Conservation (phyloP, 2,113 vertebrate species). For the Heterocephalus glaber region DNA sequence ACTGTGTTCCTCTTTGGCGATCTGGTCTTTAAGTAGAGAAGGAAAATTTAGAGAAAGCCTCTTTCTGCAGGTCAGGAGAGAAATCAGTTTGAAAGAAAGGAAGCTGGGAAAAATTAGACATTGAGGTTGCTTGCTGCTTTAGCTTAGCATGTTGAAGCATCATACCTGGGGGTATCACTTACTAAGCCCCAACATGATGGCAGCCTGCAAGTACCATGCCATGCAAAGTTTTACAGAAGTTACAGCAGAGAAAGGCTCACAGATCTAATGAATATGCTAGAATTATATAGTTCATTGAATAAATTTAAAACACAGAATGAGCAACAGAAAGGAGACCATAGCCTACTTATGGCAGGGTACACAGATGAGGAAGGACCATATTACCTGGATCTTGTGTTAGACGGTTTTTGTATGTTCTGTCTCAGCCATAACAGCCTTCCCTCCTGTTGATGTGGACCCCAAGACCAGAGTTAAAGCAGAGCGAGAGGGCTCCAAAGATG, state of each 20-base stretch:
- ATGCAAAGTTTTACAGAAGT: background rate
- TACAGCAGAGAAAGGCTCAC: background rate
- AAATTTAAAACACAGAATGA: background rate
- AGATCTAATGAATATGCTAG: background rate
- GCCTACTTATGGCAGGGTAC: background rate
- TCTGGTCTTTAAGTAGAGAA: background rate
- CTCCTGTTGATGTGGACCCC: background rate
- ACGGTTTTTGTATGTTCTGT: accelerated
- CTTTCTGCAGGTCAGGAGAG: background rate
- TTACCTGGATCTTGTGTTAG: no score
- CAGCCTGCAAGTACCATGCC: background rate
- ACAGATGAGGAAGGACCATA: accelerated
- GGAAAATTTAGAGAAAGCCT: background rate
- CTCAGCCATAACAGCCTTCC: background rate
- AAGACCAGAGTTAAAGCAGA: background rate
- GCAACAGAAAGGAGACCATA: background rate
- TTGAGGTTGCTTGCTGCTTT: background rate
- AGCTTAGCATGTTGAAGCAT: background rate
- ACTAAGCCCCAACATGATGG: background rate
- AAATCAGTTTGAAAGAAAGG: background rate
- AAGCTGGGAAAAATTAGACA: background rate
- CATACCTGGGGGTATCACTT: background rate
- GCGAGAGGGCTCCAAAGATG: background rate
- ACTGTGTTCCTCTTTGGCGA: background rate
- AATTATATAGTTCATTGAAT: background rate